Base-by-base conservation (phyloP, 92 coral and sea anemone genomes). In the Scolanthus callimorphus region DNA sequence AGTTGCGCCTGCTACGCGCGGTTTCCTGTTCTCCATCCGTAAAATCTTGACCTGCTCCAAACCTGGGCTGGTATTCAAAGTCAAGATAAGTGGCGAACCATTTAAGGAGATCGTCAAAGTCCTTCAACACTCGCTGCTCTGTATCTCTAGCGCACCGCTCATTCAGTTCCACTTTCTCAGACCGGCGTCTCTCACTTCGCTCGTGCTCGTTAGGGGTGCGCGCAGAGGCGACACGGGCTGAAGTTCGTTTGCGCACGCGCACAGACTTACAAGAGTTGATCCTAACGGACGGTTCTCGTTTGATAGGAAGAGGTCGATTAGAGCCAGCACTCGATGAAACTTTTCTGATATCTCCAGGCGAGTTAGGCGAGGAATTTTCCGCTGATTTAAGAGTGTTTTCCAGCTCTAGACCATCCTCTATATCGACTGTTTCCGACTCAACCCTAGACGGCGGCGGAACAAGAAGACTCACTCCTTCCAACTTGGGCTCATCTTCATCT, bases 41-140 rank as follows among this genome's bases (percentile, higher is more conserved):
- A 6, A 24, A 31, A 24, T 19, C 70, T 3, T 20, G 55, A 22
- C 46, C 78, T 12, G 22, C 39, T 6, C 17, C 43, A 28, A 64
- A 78, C 0, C 31, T 25, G 0, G 84, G 71, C 31, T 76, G 70
- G 73, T 86, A 67, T 26, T 82, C 89, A 22, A 71, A 31, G 1
- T 59, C 70, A 20, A 82, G 49, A 38, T 34, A 67, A 2, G 76
- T 69, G 0, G 89, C 60, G 37, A 86, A 77, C 56, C 83, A 68
- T 15, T 61, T 79, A 67, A 86, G 53, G n/a, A 86, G 58, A 46
- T 69, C 76, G 19, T 86, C 95, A 49, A 86, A 82, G 45, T 86
- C 85, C 47, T 51, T 49, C 95, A 82, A 82, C n/a, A 86, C 64
- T 43, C 67, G 47, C 8, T 27, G 57, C 19, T 50, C 68, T 46